A percentile compares a stretch with the other conserved stretches of the same genome.
Conservation (phyloP, 2,113 vertebrate species). For the Antennarius striatus region DNA sequence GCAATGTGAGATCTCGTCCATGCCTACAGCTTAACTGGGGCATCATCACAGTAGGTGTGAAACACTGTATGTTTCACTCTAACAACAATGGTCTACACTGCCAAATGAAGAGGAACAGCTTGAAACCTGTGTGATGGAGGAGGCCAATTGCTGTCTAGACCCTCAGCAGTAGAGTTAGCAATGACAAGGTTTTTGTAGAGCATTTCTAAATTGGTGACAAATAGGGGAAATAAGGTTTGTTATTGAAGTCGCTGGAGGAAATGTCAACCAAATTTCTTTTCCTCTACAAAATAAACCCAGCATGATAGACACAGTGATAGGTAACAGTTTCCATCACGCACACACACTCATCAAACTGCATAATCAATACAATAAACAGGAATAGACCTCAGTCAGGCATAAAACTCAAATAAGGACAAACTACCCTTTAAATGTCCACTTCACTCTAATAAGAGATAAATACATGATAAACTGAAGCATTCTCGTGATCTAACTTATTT, state of each 20-base stretch:
- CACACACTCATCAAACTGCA: constrained; percentile 1
- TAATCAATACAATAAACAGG: constrained; percentile 19
- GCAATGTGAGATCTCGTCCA: not conserved
- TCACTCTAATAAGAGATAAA: no score
- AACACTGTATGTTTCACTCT: not conserved
- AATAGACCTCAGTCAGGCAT: no score
- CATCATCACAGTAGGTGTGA: not conserved
- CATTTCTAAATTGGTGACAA: constrained; percentile 3
- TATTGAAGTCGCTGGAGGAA: not conserved
- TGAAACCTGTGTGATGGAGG: not conserved
- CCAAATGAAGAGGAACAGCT: not conserved
- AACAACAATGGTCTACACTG: not conserved
- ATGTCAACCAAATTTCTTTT: constrained; percentile 9
- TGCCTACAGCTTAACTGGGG: not conserved
- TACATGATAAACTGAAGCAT: no score
- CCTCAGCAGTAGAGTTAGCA: not conserved
- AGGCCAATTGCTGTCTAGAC: not conserved
- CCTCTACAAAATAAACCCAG: not conserved
- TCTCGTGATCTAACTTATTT: no score
- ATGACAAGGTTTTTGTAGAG: not conserved
- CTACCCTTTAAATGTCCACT: no score
- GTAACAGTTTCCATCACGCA: constrained; percentile 2
- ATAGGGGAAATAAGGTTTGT: not conserved
- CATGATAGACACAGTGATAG: not conserved
- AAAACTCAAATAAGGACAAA: no score